Evolutionary conservation across 2,797 vertebrate species (phyloP), one percentile per base, ranked within the genome.

Genomic region (Cuniculus paca): DNA sequence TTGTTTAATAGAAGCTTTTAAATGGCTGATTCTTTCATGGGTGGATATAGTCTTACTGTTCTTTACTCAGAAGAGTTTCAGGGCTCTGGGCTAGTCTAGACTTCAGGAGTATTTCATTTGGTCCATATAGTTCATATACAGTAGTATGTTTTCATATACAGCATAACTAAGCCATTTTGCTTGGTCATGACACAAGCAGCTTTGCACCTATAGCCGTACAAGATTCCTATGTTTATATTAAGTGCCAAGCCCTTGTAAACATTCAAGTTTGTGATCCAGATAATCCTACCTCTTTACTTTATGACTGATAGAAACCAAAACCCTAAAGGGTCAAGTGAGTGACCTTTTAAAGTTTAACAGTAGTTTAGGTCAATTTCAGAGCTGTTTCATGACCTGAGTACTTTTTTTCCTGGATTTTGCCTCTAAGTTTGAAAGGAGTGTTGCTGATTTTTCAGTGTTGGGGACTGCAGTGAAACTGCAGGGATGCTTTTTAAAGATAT

Each of bases 21-120:
- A 95, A 87, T 96, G 39, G 60, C 22, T 92, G 77, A 58, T 90
- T 16, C 94, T 96, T 88, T 88, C 63, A 94, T 84, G 72, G 75
- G 8, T 90, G 26, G 39, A 80, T 86, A 42, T 48, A 94, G 31
- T 54, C 36, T 78, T 90, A 34, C 36, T 90, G 28, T 45, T 94
- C 16, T 56, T 63, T 54, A 83, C 80, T 74, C 52, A 31, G 74
- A 88, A 39, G 19, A 68, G 52, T 65, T 90, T 88, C 20, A 26
- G n/a, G 84, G 12, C 20, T 77, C 89, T 90, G 63, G 54, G 70
- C n/a, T 52, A 60, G 83, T 48, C 60, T 74, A 50, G 28, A 79
- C 36, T 75, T 88, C 22, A 6, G 10, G 14, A 17, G 8, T 88
- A 52, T 86, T 88, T 92, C 78, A 8, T 93, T 92, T 94, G 91